These are phyloP conservation scores for Lucinisca nassula DNA, from an alignment of 2,888 invertebrate genomes.

Conservation along the genomic window DNA sequence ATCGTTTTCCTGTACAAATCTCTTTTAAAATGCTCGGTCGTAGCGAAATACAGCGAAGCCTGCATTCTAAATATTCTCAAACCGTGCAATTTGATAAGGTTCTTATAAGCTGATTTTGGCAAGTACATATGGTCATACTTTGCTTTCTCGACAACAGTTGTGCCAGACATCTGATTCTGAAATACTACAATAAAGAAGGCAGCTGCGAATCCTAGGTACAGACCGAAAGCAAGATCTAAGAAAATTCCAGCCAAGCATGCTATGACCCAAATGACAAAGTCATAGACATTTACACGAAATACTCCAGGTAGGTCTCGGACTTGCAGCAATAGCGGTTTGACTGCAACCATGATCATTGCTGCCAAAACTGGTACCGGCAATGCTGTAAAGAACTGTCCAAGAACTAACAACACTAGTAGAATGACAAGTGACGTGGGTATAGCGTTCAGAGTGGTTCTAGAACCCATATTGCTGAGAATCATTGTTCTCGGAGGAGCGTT, in stretches of 20 bases:
- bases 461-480: slow-evolving; percentile 81
- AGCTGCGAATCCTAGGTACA: slow-evolving; percentile 77
- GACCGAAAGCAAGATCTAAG: slow-evolving; percentile 81
- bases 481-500: slow-evolving; percentile 84
- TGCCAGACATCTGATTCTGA: slow-evolving; percentile 69
- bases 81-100: neutral
- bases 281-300: slow-evolving; percentile 93
- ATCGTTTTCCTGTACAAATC: slow-evolving; percentile 33
- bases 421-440: slow-evolving; percentile 80
- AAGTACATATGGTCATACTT: slow-evolving; percentile 10
- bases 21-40: slow-evolving; percentile 56
- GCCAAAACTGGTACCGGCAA: slow-evolving; percentile 87
- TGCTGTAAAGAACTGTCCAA: slow-evolving; percentile 82
- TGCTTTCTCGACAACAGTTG: neutral
- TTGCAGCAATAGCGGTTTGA: slow-evolving; percentile 90
- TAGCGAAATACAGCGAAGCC: slow-evolving; percentile 61
- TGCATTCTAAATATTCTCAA: slow-evolving; percentile 54
- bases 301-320: slow-evolving; percentile 91
- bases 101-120: neutral
- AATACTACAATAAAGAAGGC: slow-evolving; percentile 76
- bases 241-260: slow-evolving; percentile 77
- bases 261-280: slow-evolving; percentile 90
- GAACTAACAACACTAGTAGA: slow-evolving; percentile 79
- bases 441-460: slow-evolving; percentile 79
- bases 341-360: slow-evolving; percentile 88